phyloP scores from a whole-genome alignment of 1,140 invertebrate species.

The Calephelis nemesis region DNA sequence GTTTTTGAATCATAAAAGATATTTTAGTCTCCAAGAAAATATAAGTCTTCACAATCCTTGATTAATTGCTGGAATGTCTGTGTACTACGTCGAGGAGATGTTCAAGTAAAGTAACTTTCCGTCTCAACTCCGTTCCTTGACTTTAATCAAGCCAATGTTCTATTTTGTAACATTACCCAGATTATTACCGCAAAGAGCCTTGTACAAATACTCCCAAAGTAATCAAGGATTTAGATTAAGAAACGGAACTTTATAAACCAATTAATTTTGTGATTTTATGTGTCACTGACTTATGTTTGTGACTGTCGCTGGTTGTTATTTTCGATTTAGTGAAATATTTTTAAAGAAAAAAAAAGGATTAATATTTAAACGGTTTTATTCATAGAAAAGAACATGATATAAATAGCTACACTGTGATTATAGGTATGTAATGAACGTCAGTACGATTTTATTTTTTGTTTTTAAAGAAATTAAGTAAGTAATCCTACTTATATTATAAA shows the following conservation, averaged over 20 bases:
- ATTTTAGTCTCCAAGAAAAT: background rate
- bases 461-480: too few species aligned
- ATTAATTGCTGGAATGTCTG: constrained; percentile 11
- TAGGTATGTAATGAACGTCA: too few species aligned
- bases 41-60: constrained; percentile 4
- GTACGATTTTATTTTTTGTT: too few species aligned
- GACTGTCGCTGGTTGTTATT: background rate
- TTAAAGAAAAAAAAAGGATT: too few species aligned
- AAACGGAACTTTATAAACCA: constrained; percentile 61
- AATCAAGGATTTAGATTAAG: constrained; percentile 62
- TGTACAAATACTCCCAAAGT: constrained; percentile 65
- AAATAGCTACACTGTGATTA: too few species aligned
- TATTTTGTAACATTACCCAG: constrained; percentile 55
- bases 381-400: too few species aligned
- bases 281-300: background rate
- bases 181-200: constrained; percentile 54
- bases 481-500: too few species aligned
- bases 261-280: constrained; percentile 28
- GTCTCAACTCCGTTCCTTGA: constrained; percentile 35
- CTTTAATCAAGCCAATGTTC: constrained; percentile 62
- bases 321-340: too few species aligned
- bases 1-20: too few species aligned
- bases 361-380: too few species aligned
- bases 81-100: constrained; percentile 4
- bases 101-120: constrained; percentile 10